Evolutionary conservation across 2,888 invertebrate species (phyloP).

Genomic region (Polymixis flavicincta): DNA sequence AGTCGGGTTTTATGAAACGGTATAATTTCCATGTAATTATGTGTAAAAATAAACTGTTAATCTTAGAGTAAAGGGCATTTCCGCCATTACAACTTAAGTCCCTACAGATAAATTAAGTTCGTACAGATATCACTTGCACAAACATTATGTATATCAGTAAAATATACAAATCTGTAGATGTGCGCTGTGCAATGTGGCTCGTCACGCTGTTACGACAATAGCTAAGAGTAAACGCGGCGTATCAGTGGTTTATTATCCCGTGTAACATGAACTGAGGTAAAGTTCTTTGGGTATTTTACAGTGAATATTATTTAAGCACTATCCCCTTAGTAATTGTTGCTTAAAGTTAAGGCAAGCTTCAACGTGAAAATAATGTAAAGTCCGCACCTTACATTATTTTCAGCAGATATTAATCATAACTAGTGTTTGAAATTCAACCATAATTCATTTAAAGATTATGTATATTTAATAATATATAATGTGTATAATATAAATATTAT

Average conservation of each 20-base stretch:
- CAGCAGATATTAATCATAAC: not conserved
- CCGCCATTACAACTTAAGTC: conserved; percentile 5
- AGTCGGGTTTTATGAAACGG: too few species aligned
- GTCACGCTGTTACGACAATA: conserved; percentile 49
- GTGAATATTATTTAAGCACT: not conserved
- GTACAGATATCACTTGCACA: conserved; percentile 29
- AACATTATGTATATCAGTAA: conserved; percentile 51
- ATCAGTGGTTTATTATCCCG: conserved; percentile 32
- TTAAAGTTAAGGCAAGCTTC: not conserved
- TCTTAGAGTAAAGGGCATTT: conserved; percentile 2
- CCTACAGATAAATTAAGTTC: not conserved
- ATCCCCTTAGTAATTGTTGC: not conserved
- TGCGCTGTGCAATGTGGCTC: conserved; percentile 50
- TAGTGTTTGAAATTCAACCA: too few species aligned
- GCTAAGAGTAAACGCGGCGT: conserved; percentile 40
- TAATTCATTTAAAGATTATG: too few species aligned
- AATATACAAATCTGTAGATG: conserved; percentile 36
- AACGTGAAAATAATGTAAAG: not conserved
- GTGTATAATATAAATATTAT: too few species aligned
- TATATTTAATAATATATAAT: too few species aligned
- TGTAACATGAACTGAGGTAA: conserved; percentile 26
- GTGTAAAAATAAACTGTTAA: not conserved
- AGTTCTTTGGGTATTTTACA: not conserved
- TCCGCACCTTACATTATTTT: too few species aligned
- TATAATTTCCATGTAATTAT: not conserved